Evolutionary conservation across 1,140 invertebrate genomes (phyloP).

Genomic region (Ostrea denselamellosa): DNA sequence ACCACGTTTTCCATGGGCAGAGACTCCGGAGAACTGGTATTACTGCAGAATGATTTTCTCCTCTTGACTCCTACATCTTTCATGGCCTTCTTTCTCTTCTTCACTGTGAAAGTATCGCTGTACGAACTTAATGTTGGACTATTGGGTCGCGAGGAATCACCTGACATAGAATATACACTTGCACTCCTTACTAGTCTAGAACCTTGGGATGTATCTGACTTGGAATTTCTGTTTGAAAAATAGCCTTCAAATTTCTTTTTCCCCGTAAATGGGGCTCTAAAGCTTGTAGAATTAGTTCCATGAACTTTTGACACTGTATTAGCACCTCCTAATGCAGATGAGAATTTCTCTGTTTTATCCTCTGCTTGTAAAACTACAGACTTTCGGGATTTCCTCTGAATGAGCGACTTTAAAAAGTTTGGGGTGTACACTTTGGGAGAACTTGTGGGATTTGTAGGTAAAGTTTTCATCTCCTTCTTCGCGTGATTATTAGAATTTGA

Average conservation of each 20-base stretch:
- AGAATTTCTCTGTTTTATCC: background rate
- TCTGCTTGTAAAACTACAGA: constrained; percentile 2
- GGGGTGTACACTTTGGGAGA: background rate
- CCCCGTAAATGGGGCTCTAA: constrained; percentile 1
- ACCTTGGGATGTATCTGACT: constrained; percentile 8
- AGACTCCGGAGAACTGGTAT: background rate
- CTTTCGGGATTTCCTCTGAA: background rate
- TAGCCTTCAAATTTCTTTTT: constrained; percentile 50
- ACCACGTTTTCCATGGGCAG: background rate
- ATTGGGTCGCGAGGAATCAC: background rate
- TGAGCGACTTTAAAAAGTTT: background rate
- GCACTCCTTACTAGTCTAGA: background rate
- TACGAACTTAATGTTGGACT: constrained; percentile 49
- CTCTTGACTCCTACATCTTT: background rate
- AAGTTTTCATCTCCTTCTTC: background rate
- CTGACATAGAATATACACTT: background rate
- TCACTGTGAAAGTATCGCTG: constrained; percentile 36
- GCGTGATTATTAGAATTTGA: background rate
- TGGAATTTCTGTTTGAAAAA: background rate
- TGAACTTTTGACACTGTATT: background rate
- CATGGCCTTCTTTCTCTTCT: constrained; percentile 45
- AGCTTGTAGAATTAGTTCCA: background rate
- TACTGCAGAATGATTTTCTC: constrained; percentile 3
- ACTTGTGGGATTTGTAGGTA: background rate
- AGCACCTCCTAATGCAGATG: background rate